Evolutionary conservation across 2,113 vertebrate species (phyloP).

Genomic region (Balaeniceps rex): DNA sequence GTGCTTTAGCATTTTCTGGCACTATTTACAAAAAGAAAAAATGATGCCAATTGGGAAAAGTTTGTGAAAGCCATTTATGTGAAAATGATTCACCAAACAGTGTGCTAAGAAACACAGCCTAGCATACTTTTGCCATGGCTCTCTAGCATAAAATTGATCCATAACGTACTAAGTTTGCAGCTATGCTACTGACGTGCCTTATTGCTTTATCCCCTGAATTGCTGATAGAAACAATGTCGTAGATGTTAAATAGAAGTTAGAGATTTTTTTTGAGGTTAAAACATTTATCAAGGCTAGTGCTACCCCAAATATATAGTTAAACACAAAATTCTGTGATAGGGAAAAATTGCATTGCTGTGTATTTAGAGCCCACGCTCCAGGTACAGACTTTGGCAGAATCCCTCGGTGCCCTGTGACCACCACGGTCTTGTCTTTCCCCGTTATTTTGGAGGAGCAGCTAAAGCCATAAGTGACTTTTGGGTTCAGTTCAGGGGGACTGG

Average conservation of each 20-base stretch:
- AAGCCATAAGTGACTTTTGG: background rate
- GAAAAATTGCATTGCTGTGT: background rate
- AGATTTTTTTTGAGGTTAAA: background rate
- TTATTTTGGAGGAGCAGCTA: background rate
- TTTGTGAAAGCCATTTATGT: background rate
- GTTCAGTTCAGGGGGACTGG: background rate
- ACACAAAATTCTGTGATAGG: background rate
- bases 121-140: background rate
- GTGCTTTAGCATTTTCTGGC: background rate
- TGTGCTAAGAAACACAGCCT: background rate
- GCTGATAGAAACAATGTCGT: background rate
- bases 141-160: background rate
- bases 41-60: background rate
- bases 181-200: background rate
- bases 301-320: background rate
- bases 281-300: background rate
- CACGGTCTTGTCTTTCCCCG: accelerated
- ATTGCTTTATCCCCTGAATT: background rate
- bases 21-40: background rate
- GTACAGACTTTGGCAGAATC: background rate
- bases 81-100: background rate
- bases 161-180: accelerated
- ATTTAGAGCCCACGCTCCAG: background rate
- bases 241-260: background rate
- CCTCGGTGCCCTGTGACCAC: background rate